Conservation (phyloP, 2,797 vertebrate species). For the Microchirus variegatus region DNA sequence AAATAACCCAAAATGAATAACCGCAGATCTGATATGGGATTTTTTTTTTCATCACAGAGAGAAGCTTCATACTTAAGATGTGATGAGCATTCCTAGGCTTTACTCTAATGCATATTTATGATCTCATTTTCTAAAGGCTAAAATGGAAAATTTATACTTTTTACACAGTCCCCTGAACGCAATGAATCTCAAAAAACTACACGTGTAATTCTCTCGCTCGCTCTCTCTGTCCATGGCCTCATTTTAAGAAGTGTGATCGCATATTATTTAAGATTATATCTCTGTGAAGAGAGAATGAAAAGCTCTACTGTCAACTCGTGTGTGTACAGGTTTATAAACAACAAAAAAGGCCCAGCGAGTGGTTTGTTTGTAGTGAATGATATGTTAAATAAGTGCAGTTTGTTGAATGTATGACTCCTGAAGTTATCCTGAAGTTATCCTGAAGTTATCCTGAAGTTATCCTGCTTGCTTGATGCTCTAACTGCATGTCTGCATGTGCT, state of each 20-base stretch:
- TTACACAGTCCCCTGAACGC: constrained; percentile 35
- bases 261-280: constrained; percentile 46
- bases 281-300: constrained; percentile 25
- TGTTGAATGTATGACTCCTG: constrained; percentile 27
- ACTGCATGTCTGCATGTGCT: constrained; percentile 98
- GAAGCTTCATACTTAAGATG: constrained; percentile 41
- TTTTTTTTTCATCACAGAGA: constrained; percentile 38
- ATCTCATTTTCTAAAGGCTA: constrained; percentile 58
- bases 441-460: constrained; percentile 39
- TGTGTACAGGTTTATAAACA: constrained; percentile 12
- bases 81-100: constrained; percentile 42
- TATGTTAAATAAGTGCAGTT: constrained; percentile 14
- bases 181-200: constrained; percentile 42
- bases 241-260: constrained; percentile 38
- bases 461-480: constrained; percentile 85
- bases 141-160: constrained; percentile 64
- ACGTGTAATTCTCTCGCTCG: constrained; percentile 9
- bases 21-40: constrained; percentile 48
- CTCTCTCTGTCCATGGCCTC: constrained; percentile 10
- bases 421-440: constrained; percentile 45
- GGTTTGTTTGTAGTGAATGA: not conserved
- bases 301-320: not conserved
- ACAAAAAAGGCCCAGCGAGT: not conserved
- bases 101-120: constrained; percentile 68
- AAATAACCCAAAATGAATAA: constrained; percentile 64